Percentiles rank a stretch among this genome's conserved stretches.
Evolutionary conservation across 2,888 invertebrate genomes (phyloP).

Genomic region (Apamea sordens): DNA sequence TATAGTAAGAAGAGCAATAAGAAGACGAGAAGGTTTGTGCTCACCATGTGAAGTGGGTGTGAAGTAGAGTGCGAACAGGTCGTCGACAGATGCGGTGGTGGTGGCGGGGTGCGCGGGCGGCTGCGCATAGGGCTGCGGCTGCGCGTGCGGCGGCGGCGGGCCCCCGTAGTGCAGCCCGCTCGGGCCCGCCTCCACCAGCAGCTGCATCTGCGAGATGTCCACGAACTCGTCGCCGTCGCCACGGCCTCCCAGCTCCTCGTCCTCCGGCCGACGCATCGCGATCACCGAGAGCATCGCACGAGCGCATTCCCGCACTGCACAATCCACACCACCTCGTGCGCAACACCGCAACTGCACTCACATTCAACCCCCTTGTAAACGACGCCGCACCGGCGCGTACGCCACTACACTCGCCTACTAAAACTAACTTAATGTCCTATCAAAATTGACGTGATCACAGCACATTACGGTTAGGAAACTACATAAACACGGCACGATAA

Average conservation of each 20-base stretch:
- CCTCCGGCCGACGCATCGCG: slow-evolving; percentile 94
- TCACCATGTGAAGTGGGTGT: slow-evolving; percentile 92
- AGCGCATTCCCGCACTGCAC: slow-evolving; percentile 86
- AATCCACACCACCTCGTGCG: slow-evolving; percentile 78
- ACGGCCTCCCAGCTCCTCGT: slow-evolving; percentile 90
- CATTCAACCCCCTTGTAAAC: slow-evolving; percentile 68
- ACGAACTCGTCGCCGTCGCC: slow-evolving; percentile 93
- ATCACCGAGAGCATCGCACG: slow-evolving; percentile 91
- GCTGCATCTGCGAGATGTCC: slow-evolving; percentile 95
- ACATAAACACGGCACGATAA: slow-evolving; percentile 78
- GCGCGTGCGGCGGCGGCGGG: slow-evolving; percentile 86
- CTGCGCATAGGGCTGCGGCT: slow-evolving; percentile 84
- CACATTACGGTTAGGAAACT: slow-evolving; percentile 83
- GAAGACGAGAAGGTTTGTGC: slow-evolving; percentile 68
- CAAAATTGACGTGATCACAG: slow-evolving; percentile 88
- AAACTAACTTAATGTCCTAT: slow-evolving; percentile 82
- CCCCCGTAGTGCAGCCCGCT: slow-evolving; percentile 88
- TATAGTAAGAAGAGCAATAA: slow-evolving; percentile 24
- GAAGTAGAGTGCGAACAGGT: slow-evolving; percentile 94
- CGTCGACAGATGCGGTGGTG: slow-evolving; percentile 92
- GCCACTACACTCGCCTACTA: slow-evolving; percentile 69
- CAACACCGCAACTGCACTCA: slow-evolving; percentile 75
- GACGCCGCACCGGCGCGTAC: slow-evolving; percentile 69
- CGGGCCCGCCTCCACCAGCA: slow-evolving; percentile 91
- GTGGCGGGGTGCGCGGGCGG: slow-evolving; percentile 82